Evolutionary conservation across 2,797 vertebrate genomes (phyloP).

Genomic region (Mergus octosetaceus): DNA sequence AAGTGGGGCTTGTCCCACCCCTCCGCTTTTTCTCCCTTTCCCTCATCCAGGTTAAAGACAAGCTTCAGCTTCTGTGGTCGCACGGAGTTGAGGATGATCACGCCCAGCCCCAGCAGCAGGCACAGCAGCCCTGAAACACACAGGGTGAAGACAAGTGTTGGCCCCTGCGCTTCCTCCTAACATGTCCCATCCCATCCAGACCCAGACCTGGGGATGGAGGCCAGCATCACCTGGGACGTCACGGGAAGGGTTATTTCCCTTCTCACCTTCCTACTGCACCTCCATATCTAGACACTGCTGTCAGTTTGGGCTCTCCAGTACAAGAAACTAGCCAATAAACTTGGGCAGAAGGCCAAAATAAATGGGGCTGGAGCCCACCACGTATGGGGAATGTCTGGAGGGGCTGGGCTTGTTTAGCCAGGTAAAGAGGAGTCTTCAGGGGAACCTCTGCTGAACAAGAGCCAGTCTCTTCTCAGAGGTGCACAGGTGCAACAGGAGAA

Average conservation of each 20-base stretch:
- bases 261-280: not conserved
- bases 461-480: not conserved
- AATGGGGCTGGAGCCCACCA: not conserved
- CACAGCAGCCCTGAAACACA: slow-evolving; percentile 84
- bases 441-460: not conserved
- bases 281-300: not conserved
- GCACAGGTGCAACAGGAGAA: not conserved
- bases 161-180: not conserved
- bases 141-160: accelerated
- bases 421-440: not conserved
- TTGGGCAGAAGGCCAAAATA: not conserved
- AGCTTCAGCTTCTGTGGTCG: slow-evolving; percentile 85
- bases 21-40: not conserved
- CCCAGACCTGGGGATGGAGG: too few species aligned
- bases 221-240: not conserved
- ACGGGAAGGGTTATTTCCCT: not conserved
- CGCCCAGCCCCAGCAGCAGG: slow-evolving; percentile 79
- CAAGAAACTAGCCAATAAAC: not conserved
- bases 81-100: slow-evolving; percentile 78
- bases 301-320: not conserved
- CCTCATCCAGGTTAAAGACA: slow-evolving; percentile 81
- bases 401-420: not conserved
- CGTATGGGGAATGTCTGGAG: not conserved
- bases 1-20: not conserved
- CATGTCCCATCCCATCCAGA: not conserved